These are phyloP conservation scores for Hiodon alosoides DNA, from an alignment of 2,113 vertebrate genomes.

Conservation along the genomic window DNA sequence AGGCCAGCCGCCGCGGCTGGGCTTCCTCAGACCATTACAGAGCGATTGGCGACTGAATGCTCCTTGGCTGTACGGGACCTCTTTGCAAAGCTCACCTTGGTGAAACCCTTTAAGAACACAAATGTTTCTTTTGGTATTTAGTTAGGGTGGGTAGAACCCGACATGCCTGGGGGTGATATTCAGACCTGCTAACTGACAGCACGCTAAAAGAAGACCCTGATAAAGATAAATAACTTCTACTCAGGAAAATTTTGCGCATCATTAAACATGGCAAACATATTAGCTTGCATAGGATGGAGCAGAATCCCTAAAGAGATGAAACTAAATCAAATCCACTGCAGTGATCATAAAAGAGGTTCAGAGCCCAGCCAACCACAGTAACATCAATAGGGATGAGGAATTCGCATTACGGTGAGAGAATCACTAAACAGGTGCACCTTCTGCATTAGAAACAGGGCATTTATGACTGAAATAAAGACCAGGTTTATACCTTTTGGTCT, in stretches of 20 bases:
- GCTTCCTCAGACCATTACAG: no score
- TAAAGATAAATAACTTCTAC: constrained; percentile 91
- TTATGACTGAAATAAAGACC: constrained; percentile 34
- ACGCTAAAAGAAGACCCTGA: constrained; percentile 69
- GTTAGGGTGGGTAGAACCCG: constrained; percentile 9
- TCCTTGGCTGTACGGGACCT: neutral
- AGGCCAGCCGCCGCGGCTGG: no score
- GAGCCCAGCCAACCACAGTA: constrained; percentile 69
- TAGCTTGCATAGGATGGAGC: constrained; percentile 77
- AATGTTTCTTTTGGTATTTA: neutral
- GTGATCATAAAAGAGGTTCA: constrained; percentile 73
- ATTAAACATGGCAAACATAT: constrained; percentile 89
- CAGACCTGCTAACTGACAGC: constrained; percentile 67
- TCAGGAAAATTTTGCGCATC: constrained; percentile 87
- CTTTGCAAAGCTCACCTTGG: neutral
- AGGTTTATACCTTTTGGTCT: constrained; percentile 30
- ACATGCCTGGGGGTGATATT: constrained; percentile 44
- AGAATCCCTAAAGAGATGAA: constrained; percentile 80
- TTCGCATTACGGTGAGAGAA: constrained; percentile 68
- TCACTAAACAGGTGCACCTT: constrained; percentile 61
- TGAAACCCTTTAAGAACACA: neutral
- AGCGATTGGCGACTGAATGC: neutral
- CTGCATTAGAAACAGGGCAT: constrained; percentile 64
- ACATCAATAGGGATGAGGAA: constrained; percentile 73
- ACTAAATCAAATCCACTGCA: constrained; percentile 76